Evolutionary conservation across 2,797 vertebrate genomes (phyloP).

Genomic region (Esox masquinongy): DNA sequence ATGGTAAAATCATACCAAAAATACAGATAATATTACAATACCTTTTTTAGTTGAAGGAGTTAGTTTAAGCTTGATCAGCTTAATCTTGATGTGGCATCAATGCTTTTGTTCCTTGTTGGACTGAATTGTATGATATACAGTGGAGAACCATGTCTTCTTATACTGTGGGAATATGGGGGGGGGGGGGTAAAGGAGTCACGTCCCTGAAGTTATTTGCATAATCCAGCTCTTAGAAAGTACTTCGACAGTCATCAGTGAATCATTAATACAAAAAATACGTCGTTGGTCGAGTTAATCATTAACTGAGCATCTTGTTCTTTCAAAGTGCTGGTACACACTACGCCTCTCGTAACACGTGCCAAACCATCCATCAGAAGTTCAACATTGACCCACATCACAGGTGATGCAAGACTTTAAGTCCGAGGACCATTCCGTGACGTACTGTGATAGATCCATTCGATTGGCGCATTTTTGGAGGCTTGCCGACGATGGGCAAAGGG

Average conservation of each 20-base stretch:
- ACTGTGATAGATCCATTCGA: conserved; percentile 20
- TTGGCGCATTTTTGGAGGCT: conserved; percentile 49
- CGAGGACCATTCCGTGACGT: conserved; percentile 31
- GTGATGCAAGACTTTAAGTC: conserved; percentile 51
- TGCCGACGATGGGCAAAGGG: not conserved
- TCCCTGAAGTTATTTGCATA: conserved; percentile 31
- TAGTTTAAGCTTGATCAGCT: conserved; percentile 50
- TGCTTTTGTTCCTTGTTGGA: conserved; percentile 21
- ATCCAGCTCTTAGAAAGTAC: conserved; percentile 39
- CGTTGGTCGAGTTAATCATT: conserved; percentile 43
- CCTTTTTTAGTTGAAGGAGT: conserved; percentile 20
- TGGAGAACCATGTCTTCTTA: conserved; percentile 53
- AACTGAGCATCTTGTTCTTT: conserved; percentile 25
- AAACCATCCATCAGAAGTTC: conserved; percentile 21
- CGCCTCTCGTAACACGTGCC: not conserved
- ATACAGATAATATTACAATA: not conserved
- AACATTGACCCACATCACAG: conserved; percentile 51
- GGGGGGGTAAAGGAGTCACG: not conserved
- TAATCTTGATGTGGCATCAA: conserved; percentile 19
- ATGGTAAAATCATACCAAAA: not conserved
- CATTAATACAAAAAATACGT: conserved; percentile 51
- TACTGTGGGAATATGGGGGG: conserved; percentile 38
- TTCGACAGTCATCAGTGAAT: conserved; percentile 43
- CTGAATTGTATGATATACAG: conserved; percentile 26
- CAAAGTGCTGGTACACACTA: conserved; percentile 26